A percentile compares a stretch with the other conserved stretches of the same genome.
These are phyloP conservation scores for Uropetala carovei DNA, from an alignment of 2,888 invertebrate genomes.

Conservation along the genomic window DNA sequence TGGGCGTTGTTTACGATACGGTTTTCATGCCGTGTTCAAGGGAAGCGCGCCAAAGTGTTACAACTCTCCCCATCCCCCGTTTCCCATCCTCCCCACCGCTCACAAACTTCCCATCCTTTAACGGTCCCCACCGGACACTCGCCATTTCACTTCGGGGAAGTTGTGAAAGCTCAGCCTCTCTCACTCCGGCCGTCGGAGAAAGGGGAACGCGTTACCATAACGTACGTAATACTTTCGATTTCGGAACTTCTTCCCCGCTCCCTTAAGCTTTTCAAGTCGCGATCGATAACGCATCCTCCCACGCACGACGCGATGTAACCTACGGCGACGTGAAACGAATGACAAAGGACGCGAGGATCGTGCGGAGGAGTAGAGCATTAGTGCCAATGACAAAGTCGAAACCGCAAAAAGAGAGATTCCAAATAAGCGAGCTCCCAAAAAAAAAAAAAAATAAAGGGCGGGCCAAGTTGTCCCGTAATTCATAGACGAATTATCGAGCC, in stretches of 20 bases:
- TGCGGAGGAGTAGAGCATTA: background rate
- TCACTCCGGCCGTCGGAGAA: background rate
- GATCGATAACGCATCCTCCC: background rate
- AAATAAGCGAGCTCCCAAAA: background rate
- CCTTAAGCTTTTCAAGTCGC: no score
- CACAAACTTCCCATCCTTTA: no score
- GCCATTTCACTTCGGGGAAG: no score
- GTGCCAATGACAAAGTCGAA: background rate
- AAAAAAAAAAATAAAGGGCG: background rate
- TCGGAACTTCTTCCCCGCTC: background rate
- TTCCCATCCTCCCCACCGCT: no score
- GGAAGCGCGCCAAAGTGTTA: no score
- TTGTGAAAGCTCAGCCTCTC: background rate
- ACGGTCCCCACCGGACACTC: no score
- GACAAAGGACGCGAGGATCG: background rate
- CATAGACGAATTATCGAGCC: background rate
- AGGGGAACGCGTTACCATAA: background rate
- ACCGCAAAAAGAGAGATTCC: background rate
- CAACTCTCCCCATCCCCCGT: no score
- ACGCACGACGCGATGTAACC: background rate
- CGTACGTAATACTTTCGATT: constrained; percentile 40
- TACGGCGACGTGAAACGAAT: background rate
- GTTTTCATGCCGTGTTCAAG: no score
- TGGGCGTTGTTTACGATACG: no score
- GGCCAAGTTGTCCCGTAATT: background rate